These are phyloP conservation scores for Mormyrus lacerda DNA, from an alignment of 2,113 vertebrate species.

Conservation along the genomic window DNA sequence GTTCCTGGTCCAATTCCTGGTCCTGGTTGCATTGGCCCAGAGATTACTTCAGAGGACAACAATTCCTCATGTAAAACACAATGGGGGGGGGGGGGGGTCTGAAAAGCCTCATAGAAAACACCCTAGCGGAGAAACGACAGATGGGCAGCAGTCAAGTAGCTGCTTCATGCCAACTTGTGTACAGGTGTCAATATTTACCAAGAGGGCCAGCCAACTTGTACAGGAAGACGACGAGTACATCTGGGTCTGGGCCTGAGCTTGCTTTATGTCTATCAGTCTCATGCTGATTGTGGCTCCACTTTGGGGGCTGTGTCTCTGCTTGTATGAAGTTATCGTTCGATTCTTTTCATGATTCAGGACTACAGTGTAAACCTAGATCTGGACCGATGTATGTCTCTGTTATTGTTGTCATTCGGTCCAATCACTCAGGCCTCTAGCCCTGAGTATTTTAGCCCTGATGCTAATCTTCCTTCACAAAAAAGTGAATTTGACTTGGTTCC, in stretches of 20 bases:
- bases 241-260: background rate
- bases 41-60: constrained; percentile 62
- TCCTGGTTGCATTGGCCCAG: constrained; percentile 62
- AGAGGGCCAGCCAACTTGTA: background rate
- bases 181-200: constrained; percentile 83
- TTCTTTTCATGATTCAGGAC: background rate
- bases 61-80: constrained; percentile 54
- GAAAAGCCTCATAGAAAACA: constrained; percentile 67
- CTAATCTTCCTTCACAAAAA: too few species aligned
- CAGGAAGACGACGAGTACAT: background rate
- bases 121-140: constrained; percentile 67
- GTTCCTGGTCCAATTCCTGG: constrained; percentile 40
- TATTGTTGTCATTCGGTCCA: background rate
- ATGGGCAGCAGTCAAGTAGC: constrained; percentile 66
- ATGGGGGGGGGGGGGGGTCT: constrained; percentile 49
- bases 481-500: too few species aligned
- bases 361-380: background rate
- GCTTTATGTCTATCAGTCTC: background rate
- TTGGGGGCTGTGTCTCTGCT: background rate
- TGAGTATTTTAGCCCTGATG: too few species aligned
- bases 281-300: background rate
- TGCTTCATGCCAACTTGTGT: constrained; percentile 67
- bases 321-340: background rate
- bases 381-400: background rate
- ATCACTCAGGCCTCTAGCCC: too few species aligned